A percentile compares a stretch with the other conserved stretches of the same genome.
Evolutionary conservation across 1,140 invertebrate species (phyloP).

Genomic region (Babylonia areolata): DNA sequence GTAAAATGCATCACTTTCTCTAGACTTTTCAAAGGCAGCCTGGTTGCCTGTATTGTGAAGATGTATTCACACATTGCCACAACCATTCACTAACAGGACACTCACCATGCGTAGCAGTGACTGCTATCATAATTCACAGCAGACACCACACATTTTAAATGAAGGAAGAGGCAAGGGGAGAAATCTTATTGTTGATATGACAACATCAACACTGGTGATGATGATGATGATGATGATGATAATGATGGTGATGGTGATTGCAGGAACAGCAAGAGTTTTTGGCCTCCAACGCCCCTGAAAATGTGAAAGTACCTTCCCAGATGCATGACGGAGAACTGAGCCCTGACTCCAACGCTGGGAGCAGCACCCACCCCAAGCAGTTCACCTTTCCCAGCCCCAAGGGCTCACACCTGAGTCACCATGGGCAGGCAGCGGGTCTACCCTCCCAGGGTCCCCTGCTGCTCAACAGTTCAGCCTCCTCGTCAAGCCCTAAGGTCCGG

Average conservation of each 20-base stretch:
- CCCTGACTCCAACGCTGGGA: constrained; percentile 32
- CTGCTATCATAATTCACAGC: too few relatives aligned
- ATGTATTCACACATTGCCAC: too few relatives aligned
- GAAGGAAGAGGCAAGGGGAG: too few relatives aligned
- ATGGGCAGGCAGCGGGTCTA: not conserved
- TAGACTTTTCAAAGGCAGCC: too few relatives aligned
- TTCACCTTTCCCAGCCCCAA: constrained; percentile 29
- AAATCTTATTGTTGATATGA: too few relatives aligned
- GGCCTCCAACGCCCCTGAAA: constrained; percentile 49
- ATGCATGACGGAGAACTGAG: constrained; percentile 35
- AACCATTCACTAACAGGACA: too few relatives aligned
- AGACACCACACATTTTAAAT: too few relatives aligned
- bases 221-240: too few relatives aligned
- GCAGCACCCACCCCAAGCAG: constrained; percentile 15
- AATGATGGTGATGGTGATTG: not conserved
- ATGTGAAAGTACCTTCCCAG: constrained; percentile 44
- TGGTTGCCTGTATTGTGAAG: too few relatives aligned
- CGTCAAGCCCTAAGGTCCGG: constrained; percentile 49
- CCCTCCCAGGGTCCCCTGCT: not conserved
- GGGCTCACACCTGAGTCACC: constrained; percentile 11
- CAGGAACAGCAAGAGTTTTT: constrained; percentile 59
- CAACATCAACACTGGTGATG: too few relatives aligned
- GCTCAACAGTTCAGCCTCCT: constrained; percentile 29
- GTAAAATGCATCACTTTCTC: too few relatives aligned
- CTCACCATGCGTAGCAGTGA: too few relatives aligned